Evolutionary conservation across 2,113 vertebrate genomes (phyloP), one percentile per base, ranked within the genome.

Genomic region (Tachycineta bicolor): DNA sequence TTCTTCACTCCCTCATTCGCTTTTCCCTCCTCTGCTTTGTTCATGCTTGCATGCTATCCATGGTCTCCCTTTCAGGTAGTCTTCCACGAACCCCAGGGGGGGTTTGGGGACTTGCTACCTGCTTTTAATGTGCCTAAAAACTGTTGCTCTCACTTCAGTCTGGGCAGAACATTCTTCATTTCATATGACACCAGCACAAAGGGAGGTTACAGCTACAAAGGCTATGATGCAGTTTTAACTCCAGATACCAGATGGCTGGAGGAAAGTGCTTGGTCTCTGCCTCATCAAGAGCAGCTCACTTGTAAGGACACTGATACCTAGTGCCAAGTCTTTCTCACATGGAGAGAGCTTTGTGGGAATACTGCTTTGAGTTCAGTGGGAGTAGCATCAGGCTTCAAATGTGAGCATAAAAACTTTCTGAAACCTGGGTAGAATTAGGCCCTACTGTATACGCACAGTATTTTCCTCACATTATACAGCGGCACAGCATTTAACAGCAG

Each of bases 401-500:
- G 7, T 20, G 14, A 59, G 41, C 69, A 60, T 39, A 46, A 62
- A 76, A 58, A 19, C 16, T 24, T 73, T 34, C 28, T 62, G 58
- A 85, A 80, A 29, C 29, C n/a, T 44, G 39, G 47, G 31, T 49
- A 75, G 47, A 67, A 86, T 41, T 39, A 50, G 43, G 21, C 31
- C 37, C 31, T 28, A 15, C 6, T 39, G 6, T 23, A 16, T 12
- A 39, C 1, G 1, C 0, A 5, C 20, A 63, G 28, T 46, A 14
- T 87, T 83, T 73, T 46, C 25, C 50, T 76, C 78, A 37, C 1
- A 0, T 16, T 71, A 28, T 43, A 55, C 56, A 64, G 56, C 53
- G 89, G 60, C 46, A 78, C 34, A 12, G 0, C 37, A 37, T 83
- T 62, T 44, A 83, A 43, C 31, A 84, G 55, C 28, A 64, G 28